Evolutionary conservation across 2,797 vertebrate genomes (phyloP).

Genomic region (Vespertilio murinus): DNA sequence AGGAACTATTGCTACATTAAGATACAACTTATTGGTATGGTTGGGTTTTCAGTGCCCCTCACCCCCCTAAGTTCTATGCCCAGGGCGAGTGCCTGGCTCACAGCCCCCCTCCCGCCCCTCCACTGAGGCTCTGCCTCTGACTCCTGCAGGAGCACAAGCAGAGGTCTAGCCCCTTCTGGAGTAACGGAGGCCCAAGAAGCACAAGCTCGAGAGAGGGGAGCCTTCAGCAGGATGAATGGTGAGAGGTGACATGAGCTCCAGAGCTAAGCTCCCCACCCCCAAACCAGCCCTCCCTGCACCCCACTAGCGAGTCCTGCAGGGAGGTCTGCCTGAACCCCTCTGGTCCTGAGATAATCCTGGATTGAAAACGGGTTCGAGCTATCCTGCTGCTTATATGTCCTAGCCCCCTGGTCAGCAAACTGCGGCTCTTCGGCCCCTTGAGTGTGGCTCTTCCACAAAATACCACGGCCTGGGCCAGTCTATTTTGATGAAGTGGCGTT

Average conservation of each 20-base stretch:
- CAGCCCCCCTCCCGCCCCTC: no score
- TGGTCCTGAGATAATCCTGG: neutral
- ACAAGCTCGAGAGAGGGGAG: neutral
- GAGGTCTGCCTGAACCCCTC: neutral
- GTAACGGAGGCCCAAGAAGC: neutral
- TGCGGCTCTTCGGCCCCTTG: no score
- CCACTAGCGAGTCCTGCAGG: neutral
- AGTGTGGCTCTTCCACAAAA: no score
- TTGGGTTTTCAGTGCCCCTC: neutral
- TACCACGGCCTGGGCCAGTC: no score
- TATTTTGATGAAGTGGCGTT: no score
- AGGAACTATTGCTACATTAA: neutral
- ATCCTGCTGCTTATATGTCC: no score
- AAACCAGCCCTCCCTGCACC: neutral
- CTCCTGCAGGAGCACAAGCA: neutral
- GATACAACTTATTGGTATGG: neutral
- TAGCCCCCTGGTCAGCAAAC: no score
- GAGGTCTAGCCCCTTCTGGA: neutral
- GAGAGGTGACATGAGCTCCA: neutral
- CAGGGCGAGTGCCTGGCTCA: accelerated
- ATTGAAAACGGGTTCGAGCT: neutral
- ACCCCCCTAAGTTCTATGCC: neutral
- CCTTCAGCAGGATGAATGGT: no score
- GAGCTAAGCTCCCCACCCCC: neutral
- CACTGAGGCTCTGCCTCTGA: neutral